Percentiles rank a stretch among this genome's conserved stretches.
Conservation (phyloP, 2,888 invertebrate genomes). For the Chrysolina haemoptera region DNA sequence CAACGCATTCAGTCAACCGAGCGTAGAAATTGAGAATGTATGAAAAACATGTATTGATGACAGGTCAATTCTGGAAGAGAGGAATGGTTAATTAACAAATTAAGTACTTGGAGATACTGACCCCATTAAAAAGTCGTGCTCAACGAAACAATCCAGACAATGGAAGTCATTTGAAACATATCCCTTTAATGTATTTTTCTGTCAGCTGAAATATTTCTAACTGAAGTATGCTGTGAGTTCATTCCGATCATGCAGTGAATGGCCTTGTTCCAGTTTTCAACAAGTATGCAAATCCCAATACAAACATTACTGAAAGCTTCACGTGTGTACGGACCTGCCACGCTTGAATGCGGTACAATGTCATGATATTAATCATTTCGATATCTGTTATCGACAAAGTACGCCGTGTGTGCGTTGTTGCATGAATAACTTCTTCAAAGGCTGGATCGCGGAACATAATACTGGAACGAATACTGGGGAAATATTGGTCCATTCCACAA, state of each 20-base stretch:
- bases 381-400: slow-evolving; percentile 19
- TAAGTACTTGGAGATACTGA: too few relatives aligned
- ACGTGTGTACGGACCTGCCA: background rate
- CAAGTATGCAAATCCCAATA: slow-evolving; percentile 3
- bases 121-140: too few relatives aligned
- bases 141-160: too few relatives aligned
- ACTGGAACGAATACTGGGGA: background rate
- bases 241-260: background rate
- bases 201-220: too few relatives aligned
- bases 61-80: too few relatives aligned
- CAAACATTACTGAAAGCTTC: slow-evolving; percentile 1
- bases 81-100: too few relatives aligned
- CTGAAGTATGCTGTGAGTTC: background rate
- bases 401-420: slow-evolving; percentile 16
- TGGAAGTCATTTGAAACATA: too few relatives aligned
- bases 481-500: slow-evolving; percentile 12
- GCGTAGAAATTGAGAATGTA: too few relatives aligned
- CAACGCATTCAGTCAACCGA: too few relatives aligned
- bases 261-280: background rate
- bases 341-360: background rate
- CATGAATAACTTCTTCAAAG: slow-evolving; percentile 12
- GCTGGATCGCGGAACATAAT: background rate
- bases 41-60: too few relatives aligned
- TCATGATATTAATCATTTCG: slow-evolving; percentile 1
- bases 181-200: too few relatives aligned